phyloP scores from a whole-genome alignment of 2,797 vertebrate species.

The Sebastes hopkinsi region DNA sequence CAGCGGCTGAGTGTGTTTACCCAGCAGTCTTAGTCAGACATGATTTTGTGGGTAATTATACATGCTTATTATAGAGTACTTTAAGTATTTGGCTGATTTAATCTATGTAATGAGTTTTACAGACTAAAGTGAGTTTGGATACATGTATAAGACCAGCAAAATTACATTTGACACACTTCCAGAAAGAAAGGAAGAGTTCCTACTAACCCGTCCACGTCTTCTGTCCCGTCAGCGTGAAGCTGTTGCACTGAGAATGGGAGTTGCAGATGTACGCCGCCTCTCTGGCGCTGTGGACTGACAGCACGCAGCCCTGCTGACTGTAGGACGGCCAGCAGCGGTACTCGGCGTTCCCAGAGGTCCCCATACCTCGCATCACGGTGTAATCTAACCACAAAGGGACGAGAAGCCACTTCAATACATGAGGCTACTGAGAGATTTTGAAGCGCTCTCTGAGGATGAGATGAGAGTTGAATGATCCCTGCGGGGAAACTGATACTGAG shows the following conservation, averaged over 20 bases:
- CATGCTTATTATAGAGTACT: background rate
- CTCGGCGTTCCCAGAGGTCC: constrained; percentile 75
- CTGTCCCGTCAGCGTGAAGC: constrained; percentile 83
- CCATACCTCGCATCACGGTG: constrained; percentile 81
- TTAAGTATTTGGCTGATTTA: background rate
- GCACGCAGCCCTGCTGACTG: constrained; percentile 87
- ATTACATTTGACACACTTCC: background rate
- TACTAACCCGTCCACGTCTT: constrained; percentile 90
- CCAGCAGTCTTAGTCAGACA: constrained; percentile 24
- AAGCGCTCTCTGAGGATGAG: constrained; percentile 7
- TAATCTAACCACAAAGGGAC: constrained; percentile 81
- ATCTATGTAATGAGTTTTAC: background rate
- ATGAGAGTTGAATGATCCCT: constrained; percentile 20
- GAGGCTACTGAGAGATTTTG: constrained; percentile 15
- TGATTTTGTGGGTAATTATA: constrained; percentile 22
- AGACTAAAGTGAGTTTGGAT: background rate
- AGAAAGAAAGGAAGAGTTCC: background rate
- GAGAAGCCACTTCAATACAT: constrained; percentile 38
- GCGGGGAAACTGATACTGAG: background rate
- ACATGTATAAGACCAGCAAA: background rate
- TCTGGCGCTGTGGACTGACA: constrained; percentile 83
- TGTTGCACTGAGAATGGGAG: constrained; percentile 84
- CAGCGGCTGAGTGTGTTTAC: constrained; percentile 16
- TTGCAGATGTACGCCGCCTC: constrained; percentile 88
- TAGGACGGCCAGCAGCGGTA: constrained; percentile 93